Evolutionary conservation across 1,140 invertebrate species (phyloP).

Genomic region (Drosophila ogumai): DNA sequence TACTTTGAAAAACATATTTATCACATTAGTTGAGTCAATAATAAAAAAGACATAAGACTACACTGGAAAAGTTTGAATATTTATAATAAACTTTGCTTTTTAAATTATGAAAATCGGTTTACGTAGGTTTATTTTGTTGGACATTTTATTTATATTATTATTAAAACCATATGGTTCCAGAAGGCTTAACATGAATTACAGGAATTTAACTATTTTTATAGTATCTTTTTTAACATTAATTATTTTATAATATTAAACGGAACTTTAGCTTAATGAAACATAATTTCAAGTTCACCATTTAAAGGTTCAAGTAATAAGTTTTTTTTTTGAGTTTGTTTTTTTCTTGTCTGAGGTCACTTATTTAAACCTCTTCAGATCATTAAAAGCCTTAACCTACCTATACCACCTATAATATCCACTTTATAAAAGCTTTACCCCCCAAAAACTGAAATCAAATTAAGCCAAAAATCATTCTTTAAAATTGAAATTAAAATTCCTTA

Average conservation of each 20-base stretch:
- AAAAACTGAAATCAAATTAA: background rate
- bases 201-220: background rate
- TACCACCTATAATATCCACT: background rate
- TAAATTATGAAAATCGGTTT: background rate
- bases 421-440: too few relatives aligned
- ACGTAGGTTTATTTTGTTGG: background rate
- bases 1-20: background rate
- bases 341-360: background rate
- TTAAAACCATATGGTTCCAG: background rate
- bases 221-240: background rate
- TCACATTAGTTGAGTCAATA: conserved; percentile 6
- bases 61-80: background rate
- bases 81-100: background rate
- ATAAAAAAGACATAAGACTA: background rate
- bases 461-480: background rate
- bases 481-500: background rate
- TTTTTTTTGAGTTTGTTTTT: background rate
- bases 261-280: background rate
- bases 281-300: background rate
- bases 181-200: background rate
- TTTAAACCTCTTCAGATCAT: too few relatives aligned
- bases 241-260: background rate
- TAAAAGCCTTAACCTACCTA: background rate
- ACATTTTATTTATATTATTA: too few relatives aligned
- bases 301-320: background rate